Conservation (phyloP, 2,888 invertebrate species). For the Glaucopsyche alexis region DNA sequence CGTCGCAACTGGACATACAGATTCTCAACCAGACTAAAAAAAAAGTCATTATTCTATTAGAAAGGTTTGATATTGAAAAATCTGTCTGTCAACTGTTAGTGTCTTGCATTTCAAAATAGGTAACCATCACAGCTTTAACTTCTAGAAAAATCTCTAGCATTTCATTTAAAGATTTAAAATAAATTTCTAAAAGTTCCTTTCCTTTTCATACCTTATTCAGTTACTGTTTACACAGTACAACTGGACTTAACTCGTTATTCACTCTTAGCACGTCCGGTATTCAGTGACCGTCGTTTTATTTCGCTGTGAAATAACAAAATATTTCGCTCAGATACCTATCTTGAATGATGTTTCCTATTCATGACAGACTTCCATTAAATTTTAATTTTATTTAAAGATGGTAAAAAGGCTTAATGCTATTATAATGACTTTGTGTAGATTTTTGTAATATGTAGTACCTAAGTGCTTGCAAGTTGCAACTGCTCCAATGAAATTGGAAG, state of each 20-base stretch:
- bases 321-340: conserved; percentile 40
- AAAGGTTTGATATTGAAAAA: no score
- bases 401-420: background rate
- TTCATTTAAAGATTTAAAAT: background rate
- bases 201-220: conserved; percentile 15
- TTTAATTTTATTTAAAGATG: background rate
- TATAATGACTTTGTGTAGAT: no score
- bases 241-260: conserved; percentile 20
- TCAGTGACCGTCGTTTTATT: conserved; percentile 45
- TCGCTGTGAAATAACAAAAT: conserved; percentile 41
- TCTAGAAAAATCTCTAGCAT: background rate
- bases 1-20: no score
- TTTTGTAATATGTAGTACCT: no score
- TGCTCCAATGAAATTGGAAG: no score
- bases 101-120: no score
- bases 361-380: background rate
- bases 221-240: background rate
- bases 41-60: no score
- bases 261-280: conserved; percentile 53
- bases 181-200: background rate
- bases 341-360: conserved; percentile 21
- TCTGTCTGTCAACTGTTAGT: no score
- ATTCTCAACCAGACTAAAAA: no score
- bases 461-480: no score
- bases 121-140: no score